Conservation (phyloP, 2,113 vertebrate species). For the Chamaea fasciata region DNA sequence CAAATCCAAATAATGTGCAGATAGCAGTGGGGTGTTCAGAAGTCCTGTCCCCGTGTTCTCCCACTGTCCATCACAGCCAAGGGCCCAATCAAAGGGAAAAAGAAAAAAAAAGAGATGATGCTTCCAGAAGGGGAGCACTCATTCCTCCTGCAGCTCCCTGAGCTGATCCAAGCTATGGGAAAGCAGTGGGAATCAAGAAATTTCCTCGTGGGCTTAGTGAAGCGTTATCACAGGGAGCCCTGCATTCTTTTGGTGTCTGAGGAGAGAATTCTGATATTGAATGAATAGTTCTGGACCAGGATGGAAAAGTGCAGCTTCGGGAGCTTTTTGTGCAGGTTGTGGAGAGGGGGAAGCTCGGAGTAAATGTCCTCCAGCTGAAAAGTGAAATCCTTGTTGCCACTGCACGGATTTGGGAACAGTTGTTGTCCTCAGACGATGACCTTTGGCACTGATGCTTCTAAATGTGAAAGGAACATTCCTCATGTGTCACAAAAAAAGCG, state of each 20-base stretch:
- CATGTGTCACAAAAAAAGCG: rapidly evolving
- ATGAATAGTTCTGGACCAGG: neutral
- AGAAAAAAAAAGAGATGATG: neutral
- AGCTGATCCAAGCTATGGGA: neutral
- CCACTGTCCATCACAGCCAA: slow-evolving; percentile 18
- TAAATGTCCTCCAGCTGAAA: neutral
- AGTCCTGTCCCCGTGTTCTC: neutral
- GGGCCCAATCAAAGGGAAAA: neutral
- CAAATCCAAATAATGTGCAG: slow-evolving; percentile 63
- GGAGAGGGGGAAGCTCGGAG: rapidly evolving
- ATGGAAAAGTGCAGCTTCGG: neutral
- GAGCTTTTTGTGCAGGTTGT: neutral
- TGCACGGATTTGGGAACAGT: rapidly evolving
- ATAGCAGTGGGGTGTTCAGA: slow-evolving; percentile 56
- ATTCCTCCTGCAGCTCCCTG: neutral
- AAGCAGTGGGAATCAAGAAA: neutral
- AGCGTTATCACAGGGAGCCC: neutral
- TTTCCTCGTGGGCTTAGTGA: neutral
- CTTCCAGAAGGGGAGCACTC: neutral
- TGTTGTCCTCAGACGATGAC: neutral
- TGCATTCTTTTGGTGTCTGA: neutral
- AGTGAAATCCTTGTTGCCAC: neutral
- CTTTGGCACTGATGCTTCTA: neutral
- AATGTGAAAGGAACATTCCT: neutral
- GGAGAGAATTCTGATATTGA: neutral